Base-by-base conservation (phyloP, 2,797 vertebrate genomes). In the Fundulus diaphanus region DNA sequence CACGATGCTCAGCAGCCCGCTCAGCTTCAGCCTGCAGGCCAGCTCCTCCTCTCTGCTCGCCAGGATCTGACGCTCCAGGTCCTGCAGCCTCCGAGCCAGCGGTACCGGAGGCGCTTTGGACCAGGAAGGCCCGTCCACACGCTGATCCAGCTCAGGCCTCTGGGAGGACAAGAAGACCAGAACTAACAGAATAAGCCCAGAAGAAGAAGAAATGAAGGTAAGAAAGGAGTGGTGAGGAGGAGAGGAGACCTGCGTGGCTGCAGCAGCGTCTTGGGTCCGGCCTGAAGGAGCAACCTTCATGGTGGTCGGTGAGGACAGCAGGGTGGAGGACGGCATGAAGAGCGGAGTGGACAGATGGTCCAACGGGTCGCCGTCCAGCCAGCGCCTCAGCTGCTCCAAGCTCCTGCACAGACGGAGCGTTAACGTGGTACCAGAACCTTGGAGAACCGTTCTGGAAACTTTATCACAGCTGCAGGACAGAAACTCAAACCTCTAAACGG, bases 311-410 rank as follows among this genome's bases (percentile, higher is more conserved):
- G 85, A 77, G 42, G 90, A 95, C 52, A 97, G 82, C 74, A 98
- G 87, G 0, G 94, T 94, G 82, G 97, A 97, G 76, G 97, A 96
- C 0, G 97, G 97, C 54, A 98, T 85, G 82, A 97, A 96, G 29
- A 97, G 90, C 1, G 97, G 96, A 40, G 96, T 92, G 74, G 91
- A 90, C 27, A 91, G 1, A 0, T 94, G 85, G 3, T 92, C 88
- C 68, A 94, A 57, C 0, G 81, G 68, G 49, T 96, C 96, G 0
- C 92, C 93, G 3, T 94, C 90, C 73, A 97, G 75, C 86, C 95
- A 96, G 0, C 66, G 91, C 42, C 95, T 93, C 76, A 99, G 91
- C 75, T 96, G 96, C 49, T 97, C 95, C 87, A 95, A 95, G 88
- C 93, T 96, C 87, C 98, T 99, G 88, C 24, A 90, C 52, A 78